phyloP scores from a whole-genome alignment of 92 coral and sea anemone species.

The Pocillopora meandrina region DNA sequence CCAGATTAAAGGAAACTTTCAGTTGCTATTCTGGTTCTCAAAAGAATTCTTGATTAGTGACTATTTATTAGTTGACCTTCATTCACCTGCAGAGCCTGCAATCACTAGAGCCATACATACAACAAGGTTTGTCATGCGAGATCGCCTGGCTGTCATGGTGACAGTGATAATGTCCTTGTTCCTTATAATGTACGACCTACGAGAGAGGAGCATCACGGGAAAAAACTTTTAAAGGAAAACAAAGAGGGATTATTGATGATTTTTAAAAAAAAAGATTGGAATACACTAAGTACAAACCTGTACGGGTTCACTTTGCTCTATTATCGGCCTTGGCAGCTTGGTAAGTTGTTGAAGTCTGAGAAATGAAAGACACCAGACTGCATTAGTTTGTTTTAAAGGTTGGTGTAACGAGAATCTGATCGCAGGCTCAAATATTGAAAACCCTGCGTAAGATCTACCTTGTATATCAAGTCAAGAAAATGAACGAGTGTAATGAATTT shows the following conservation, averaged over 20 bases:
- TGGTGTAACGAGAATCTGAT: too few species aligned
- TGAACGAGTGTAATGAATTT: too few species aligned
- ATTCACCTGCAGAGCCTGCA: constrained; percentile 92
- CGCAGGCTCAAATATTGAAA: too few species aligned
- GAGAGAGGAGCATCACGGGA: neutral
- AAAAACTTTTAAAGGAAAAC: neutral
- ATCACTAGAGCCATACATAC: constrained; percentile 78
- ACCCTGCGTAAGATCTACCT: too few species aligned
- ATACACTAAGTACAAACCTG: constrained; percentile 60
- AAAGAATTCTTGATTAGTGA: neutral
- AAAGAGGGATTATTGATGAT: neutral
- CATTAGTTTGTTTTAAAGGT: too few species aligned
- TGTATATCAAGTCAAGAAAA: too few species aligned
- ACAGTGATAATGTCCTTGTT: constrained; percentile 84
- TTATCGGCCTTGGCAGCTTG: constrained; percentile 67
- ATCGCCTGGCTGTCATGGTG: constrained; percentile 91
- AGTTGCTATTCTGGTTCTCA: neutral
- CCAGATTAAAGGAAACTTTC: too few species aligned
- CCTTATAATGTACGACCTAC: constrained; percentile 82
- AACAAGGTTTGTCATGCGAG: constrained; percentile 73
- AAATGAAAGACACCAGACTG: neutral
- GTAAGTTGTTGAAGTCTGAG: constrained; percentile 80
- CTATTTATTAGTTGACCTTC: too few species aligned
- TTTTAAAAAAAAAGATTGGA: neutral
- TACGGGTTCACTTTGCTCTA: constrained; percentile 90